Evolutionary conservation across 2,113 vertebrate species (phyloP), one percentile per base, ranked within the genome.

Genomic region (Oxyura jamaicensis): DNA sequence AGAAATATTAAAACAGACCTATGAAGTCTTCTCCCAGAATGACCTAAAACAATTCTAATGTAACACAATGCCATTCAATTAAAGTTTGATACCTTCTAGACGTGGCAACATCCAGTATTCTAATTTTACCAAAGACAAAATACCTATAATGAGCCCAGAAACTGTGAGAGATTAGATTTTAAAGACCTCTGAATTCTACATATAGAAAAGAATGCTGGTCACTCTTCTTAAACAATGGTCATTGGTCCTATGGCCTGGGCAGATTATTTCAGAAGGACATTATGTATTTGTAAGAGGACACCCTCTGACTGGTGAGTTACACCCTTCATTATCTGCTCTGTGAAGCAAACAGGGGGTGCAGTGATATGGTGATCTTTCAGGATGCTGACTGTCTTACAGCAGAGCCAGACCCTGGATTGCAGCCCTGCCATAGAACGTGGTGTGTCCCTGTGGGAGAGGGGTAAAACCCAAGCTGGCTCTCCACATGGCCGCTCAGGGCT

Each of bases 351-450:
- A 46, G 48, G 18, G 4, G 7, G 29, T 82, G 48, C 20, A 23
- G 21, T 8, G 8, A 23, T 58, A 63, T 8, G 1, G 0, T n/a
- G 20, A 23, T 11, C 48, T 15, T 23, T 22, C 33, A 36, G 46
- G 41, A 50, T 20, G 25, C 33, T 69, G 50, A n/a, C 28, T 66
- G 58, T 5, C 25, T 55, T 29, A 42, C 0, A 1, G 14, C 29
- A 77, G 50, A 86, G 25, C 7, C 18, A 72, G 7, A 35, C 7
- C 10, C 29, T 42, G 26, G 20, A 36, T 35, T 55, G 22, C 25
- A 82, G 20, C 14, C 29, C 20, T 66, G 50, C 20, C 12, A 71
- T 76, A 1, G 0, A 20, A 5, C 1, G 0, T 20, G 10, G 6
- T 3, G 1, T 17, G 35, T 58, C 16, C 55, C 42, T 65, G 17